These are phyloP conservation scores for Okamejei kenojei DNA, from an alignment of 2,797 vertebrate species.

Conservation along the genomic window DNA sequence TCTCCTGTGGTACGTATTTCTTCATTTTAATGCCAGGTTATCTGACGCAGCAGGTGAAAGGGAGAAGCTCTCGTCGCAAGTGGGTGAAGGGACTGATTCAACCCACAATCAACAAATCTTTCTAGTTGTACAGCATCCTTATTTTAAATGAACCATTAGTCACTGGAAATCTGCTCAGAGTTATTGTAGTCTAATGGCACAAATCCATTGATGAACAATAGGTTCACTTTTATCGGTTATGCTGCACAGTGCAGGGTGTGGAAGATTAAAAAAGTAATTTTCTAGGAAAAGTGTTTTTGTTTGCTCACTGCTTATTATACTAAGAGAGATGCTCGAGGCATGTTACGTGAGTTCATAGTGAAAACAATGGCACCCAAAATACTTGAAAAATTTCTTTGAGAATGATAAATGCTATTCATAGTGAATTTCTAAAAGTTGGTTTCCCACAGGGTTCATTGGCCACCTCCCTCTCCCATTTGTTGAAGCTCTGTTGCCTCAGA, in stretches of 20 bases:
- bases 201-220: neutral
- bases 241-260: neutral
- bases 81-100: neutral
- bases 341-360: neutral
- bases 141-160: neutral
- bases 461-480: neutral
- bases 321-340: neutral
- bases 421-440: neutral
- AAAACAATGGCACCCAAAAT: neutral
- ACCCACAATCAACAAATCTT: neutral
- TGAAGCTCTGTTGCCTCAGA: neutral
- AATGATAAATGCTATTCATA: neutral
- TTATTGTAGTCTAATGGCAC: neutral
- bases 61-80: too few species aligned
- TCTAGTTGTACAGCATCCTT: neutral
- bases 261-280: neutral
- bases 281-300: neutral
- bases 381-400: neutral
- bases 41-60: neutral
- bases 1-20: constrained; percentile 80
- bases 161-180: neutral
- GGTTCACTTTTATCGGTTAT: neutral
- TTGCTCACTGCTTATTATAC: neutral
- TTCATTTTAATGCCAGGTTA: neutral
- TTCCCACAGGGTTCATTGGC: neutral